Conservation (phyloP, 2,113 vertebrate genomes). For the Synchiropus splendidus region DNA sequence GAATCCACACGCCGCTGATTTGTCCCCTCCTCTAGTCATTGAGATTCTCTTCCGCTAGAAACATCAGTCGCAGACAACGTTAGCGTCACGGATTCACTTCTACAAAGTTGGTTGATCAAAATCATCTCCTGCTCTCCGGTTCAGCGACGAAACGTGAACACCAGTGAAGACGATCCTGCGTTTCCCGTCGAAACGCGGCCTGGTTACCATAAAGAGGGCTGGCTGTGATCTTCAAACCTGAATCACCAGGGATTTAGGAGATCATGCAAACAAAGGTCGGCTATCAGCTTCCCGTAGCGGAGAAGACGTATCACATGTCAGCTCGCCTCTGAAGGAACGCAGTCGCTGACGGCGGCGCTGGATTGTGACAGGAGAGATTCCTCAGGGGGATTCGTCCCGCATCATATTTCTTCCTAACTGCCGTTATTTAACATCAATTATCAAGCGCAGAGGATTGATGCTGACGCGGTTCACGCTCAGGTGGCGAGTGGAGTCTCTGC, state of each 20-base stretch:
- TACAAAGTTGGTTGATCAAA: too few species aligned
- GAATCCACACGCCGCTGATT: too few species aligned
- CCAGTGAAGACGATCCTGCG: too few species aligned
- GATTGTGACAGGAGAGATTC: constrained; percentile 2
- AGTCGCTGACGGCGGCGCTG: neutral
- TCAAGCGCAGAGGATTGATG: neutral
- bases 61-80: too few species aligned
- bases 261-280: constrained; percentile 16
- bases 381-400: neutral
- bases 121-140: too few species aligned
- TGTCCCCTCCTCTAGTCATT: too few species aligned
- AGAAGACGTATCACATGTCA: constrained; percentile 4
- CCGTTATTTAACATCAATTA: constrained; percentile 5
- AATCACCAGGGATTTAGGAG: constrained; percentile 13
- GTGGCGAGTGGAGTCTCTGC: too few species aligned
- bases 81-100: too few species aligned
- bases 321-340: neutral
- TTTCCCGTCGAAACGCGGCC: too few species aligned
- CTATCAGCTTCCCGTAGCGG: constrained; percentile 4
- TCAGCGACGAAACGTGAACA: too few species aligned
- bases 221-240: constrained; percentile 7
- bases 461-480: too few species aligned
- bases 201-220: neutral
- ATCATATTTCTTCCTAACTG: constrained; percentile 5
- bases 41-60: too few species aligned